Evolutionary conservation across 2,888 invertebrate genomes (phyloP).

Genomic region (Tinea pellionella): DNA sequence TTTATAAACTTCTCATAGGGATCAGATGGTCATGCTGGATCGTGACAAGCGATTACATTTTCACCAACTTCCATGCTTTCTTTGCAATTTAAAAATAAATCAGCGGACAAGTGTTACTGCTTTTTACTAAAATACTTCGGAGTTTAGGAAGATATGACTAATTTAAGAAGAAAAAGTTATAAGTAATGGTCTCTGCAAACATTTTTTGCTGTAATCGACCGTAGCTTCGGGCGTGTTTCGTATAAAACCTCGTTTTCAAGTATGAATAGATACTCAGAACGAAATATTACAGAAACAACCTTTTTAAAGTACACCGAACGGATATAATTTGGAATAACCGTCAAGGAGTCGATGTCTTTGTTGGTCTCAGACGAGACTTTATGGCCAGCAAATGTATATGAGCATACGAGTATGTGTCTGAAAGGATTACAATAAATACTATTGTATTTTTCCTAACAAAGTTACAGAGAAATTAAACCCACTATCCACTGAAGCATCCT

Average conservation of each 20-base stretch:
- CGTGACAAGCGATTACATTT: conserved; percentile 31
- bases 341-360: conserved; percentile 12
- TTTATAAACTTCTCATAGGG: conserved; percentile 25
- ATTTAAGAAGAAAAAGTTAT: not conserved
- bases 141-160: not conserved
- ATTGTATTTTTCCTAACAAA: not conserved
- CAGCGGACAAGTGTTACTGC: not conserved
- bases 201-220: not conserved
- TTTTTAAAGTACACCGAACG: not conserved
- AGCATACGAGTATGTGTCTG: not conserved
- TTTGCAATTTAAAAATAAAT: conserved; percentile 9
- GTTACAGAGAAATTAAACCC: too few species aligned
- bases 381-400: not conserved
- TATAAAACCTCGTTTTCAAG: conserved; percentile 9
- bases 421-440: not conserved
- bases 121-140: not conserved
- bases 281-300: conserved; percentile 7
- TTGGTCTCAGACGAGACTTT: conserved; percentile 9
- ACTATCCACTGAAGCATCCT: too few species aligned
- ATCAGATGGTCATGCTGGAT: conserved; percentile 55
- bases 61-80: conserved; percentile 13
- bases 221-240: not conserved
- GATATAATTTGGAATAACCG: conserved; percentile 2
- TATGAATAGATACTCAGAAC: conserved; percentile 13
- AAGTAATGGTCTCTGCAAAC: not conserved